These are phyloP conservation scores for Melanotaenia trifasciata DNA, from an alignment of 2,797 vertebrate species.

Conservation along the genomic window DNA sequence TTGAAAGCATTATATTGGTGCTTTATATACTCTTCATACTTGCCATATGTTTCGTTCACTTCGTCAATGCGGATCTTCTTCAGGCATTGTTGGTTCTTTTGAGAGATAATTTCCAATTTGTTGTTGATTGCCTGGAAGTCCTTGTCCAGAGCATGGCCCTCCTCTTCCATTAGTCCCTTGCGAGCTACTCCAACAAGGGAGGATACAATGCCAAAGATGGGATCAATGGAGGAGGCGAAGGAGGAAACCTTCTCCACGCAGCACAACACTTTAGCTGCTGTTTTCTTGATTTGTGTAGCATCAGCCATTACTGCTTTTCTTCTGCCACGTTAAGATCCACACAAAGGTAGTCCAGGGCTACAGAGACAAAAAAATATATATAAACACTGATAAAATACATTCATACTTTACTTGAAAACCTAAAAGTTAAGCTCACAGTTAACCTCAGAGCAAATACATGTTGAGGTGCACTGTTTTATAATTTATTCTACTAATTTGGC, in stretches of 20 bases:
- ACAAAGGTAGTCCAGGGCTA: conserved; percentile 31
- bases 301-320: conserved; percentile 76
- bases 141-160: conserved; percentile 72
- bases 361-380: neutral
- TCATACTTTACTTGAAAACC: neutral
- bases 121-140: conserved; percentile 76
- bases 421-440: neutral
- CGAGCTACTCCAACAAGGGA: conserved; percentile 81
- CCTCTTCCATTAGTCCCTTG: conserved; percentile 73
- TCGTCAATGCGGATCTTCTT: conserved; percentile 79
- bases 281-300: conserved; percentile 72
- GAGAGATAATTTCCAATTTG: conserved; percentile 81
- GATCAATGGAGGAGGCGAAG: conserved; percentile 84
- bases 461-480: neutral
- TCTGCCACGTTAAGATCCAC: conserved; percentile 15
- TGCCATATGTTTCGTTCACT: conserved; percentile 81
- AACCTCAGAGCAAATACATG: no score
- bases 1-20: conserved; percentile 83
- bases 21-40: conserved; percentile 84
- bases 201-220: conserved; percentile 84
- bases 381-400: neutral
- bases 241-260: conserved; percentile 82
- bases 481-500: neutral
- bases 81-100: conserved; percentile 79
- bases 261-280: conserved; percentile 70